Percentiles rank a stretch among this genome's conserved stretches.
Evolutionary conservation across 2,113 vertebrate genomes (phyloP).

Genomic region (Ailurus styani): DNA sequence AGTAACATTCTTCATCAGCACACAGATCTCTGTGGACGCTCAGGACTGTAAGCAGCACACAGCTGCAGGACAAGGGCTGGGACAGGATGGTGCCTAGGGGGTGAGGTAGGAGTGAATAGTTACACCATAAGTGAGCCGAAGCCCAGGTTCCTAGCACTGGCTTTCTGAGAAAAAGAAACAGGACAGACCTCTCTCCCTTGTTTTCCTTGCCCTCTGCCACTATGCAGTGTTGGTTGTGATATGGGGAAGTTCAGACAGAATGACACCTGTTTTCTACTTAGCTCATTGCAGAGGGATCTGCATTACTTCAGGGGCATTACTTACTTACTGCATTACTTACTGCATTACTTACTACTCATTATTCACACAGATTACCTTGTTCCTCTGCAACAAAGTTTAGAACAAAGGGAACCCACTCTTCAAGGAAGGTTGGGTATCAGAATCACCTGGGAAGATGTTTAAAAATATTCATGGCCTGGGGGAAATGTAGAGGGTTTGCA

Average conservation of each 20-base stretch:
- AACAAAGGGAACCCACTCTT: neutral
- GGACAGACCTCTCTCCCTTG: neutral
- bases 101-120: neutral
- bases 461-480: neutral
- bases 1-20: neutral
- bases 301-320: neutral
- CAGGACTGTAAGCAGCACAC: neutral
- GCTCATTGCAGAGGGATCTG: neutral
- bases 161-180: neutral
- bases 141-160: neutral
- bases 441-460: neutral
- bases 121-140: neutral
- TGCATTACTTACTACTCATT: rapidly evolving
- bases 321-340: no score
- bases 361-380: neutral
- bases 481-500: neutral
- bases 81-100: neutral
- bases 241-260: no score
- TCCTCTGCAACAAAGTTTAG: neutral
- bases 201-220: neutral
- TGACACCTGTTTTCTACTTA: neutral
- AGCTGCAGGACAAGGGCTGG: neutral
- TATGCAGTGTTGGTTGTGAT: rapidly evolving
- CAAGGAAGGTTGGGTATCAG: neutral
- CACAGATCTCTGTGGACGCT: neutral